Evolutionary conservation across 2,797 vertebrate genomes (phyloP).

Genomic region (Gallinago nigripennis): DNA sequence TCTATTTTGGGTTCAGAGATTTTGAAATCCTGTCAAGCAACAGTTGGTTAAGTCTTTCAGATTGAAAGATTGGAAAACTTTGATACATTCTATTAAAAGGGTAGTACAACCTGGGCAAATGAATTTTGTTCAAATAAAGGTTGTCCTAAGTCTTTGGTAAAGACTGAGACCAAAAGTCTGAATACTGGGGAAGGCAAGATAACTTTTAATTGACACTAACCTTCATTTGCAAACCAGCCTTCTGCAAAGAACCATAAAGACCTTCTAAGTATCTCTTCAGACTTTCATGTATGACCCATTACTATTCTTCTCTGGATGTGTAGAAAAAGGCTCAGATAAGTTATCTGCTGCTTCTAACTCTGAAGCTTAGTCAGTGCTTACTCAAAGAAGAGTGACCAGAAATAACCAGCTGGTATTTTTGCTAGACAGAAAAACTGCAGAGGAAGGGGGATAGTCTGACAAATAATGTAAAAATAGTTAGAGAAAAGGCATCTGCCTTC

Average conservation of each 20-base stretch:
- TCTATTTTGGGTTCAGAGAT: background rate
- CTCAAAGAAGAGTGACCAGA: conserved; percentile 28
- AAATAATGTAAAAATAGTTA: conserved; percentile 32
- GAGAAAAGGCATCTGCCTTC: conserved; percentile 36
- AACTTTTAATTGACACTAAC: background rate
- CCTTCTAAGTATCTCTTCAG: background rate
- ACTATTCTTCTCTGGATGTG: background rate
- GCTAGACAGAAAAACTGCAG: conserved; percentile 42
- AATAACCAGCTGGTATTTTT: conserved; percentile 44
- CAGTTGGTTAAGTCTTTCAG: background rate
- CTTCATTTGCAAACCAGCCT: background rate
- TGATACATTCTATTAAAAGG: fast-evolving
- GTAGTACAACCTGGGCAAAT: background rate
- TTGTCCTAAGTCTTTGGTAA: background rate
- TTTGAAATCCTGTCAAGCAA: background rate
- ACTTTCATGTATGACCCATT: background rate
- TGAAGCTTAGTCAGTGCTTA: background rate
- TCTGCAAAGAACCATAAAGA: background rate
- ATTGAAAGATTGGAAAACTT: background rate
- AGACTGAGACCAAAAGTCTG: background rate
- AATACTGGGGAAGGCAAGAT: background rate
- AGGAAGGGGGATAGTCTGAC: conserved; percentile 44
- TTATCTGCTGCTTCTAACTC: background rate
- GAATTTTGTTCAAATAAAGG: background rate
- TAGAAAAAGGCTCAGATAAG: background rate